Evolutionary conservation across 2,113 vertebrate species (phyloP), one percentile per base, ranked within the genome.

Genomic region (Sphaerodactylus townsendi): DNA sequence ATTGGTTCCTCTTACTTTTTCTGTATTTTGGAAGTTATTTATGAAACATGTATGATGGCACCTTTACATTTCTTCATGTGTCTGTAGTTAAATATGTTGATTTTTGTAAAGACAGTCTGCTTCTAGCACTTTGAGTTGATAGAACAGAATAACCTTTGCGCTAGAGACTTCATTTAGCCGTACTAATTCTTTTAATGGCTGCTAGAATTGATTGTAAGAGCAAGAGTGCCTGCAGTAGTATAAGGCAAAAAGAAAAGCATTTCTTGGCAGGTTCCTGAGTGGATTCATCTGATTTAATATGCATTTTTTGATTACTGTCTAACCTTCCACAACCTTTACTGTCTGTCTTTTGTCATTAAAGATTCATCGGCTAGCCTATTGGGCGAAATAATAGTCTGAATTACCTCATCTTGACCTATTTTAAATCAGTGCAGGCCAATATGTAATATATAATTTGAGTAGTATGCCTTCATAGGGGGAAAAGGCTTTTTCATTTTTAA

Each of bases 261-360:
- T 93, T 90, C 84, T 93, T 93, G 89, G 80, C 88, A 90, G 78
- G 75, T 89, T 95, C 75, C 84, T 90, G 73, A 93, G 89, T 94
- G 87, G 79, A 94, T 94, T 91, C 37, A 39, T 92, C 87, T 92
- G 90, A 94, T 95, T 94, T 95, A 95, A 89, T 95, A 95, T 95
- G 93, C 92, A 92, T 92, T 93, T 94, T 95, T 93, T 96, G 79
- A 95, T 96, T 95, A 91, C 90, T 89, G 6, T 85, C 83, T 96
- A 94, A 94, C 95, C 94, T 96, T 95, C 84, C 92, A 11, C 79
- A 92, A 94, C 92, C 94, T 96, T 93, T 94, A 79, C 89, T 93
- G 90, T 92, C 94, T 95, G 90, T 91, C 92, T 95, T 94, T 93
- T 5, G 0, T 90, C 91, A 94, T 95, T 94, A 95, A 96, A 95